These are phyloP conservation scores for Cyanoramphus novaezelandiae DNA, from an alignment of 2,113 vertebrate genomes.

Conservation along the genomic window DNA sequence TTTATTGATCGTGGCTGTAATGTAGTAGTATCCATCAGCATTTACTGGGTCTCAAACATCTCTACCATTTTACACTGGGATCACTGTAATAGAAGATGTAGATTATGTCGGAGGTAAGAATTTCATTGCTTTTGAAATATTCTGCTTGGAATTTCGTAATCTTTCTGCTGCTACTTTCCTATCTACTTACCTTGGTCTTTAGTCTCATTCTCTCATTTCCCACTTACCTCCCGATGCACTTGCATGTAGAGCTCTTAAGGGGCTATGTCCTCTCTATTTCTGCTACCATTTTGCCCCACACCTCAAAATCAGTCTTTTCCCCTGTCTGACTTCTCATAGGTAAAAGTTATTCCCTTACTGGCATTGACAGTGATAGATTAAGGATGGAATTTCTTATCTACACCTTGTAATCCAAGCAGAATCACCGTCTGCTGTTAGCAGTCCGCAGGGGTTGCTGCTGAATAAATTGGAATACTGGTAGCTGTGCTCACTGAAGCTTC, in stretches of 20 bases:
- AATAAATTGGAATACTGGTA: conserved; percentile 51
- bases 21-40: conserved; percentile 2
- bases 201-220: not conserved
- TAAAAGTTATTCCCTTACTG: not conserved
- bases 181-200: not conserved
- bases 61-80: not conserved
- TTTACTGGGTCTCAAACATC: not conserved
- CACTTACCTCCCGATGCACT: not conserved
- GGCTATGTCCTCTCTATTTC: not conserved
- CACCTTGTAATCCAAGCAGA: conserved; percentile 38
- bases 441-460: conserved; percentile 27
- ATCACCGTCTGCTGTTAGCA: not conserved
- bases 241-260: not conserved
- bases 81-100: not conserved
- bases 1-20: not conserved
- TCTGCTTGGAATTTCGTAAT: not conserved
- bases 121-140: not conserved
- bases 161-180: not conserved
- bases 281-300: not conserved
- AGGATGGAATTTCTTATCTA: conserved; percentile 26
- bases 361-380: conserved; percentile 21
- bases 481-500: conserved; percentile 29
- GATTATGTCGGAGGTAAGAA: not conserved
- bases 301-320: not conserved
- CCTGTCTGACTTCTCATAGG: not conserved